These are phyloP conservation scores for Melospiza melodia DNA, from an alignment of 2,113 vertebrate species.

Conservation along the genomic window DNA sequence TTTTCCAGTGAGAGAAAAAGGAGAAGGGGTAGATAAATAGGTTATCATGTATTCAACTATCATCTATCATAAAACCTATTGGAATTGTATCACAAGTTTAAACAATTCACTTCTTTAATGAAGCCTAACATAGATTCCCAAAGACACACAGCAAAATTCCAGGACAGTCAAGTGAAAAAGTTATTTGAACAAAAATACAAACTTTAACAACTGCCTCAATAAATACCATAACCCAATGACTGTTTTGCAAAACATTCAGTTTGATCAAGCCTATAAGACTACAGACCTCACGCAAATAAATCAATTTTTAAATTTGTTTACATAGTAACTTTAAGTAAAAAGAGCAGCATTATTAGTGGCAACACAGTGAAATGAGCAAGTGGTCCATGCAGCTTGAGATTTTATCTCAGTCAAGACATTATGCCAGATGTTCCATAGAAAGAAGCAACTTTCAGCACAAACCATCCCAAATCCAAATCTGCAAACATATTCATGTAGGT, in stretches of 20 bases:
- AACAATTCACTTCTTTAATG: not conserved
- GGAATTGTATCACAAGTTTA: not conserved
- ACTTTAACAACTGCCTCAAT: not conserved
- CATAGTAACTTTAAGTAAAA: not conserved
- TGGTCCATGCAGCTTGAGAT: not conserved
- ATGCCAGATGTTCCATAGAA: not conserved
- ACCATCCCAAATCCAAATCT: not conserved
- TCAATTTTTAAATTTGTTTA: constrained; percentile 18
- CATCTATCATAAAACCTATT: not conserved
- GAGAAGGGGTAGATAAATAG: not conserved
- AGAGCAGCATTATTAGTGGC: not conserved
- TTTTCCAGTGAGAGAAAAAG: not conserved
- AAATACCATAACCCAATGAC: not conserved
- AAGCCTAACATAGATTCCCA: not conserved
- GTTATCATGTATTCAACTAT: not conserved
- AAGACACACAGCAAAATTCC: not conserved
- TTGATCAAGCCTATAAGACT: not conserved
- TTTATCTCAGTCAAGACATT: not conserved
- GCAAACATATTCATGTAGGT: not conserved
- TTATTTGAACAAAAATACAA: not conserved
- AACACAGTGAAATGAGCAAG: not conserved
- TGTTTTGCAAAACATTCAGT: not conserved
- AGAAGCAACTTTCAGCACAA: not conserved
- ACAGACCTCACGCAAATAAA: not conserved
- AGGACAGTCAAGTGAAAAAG: not conserved